A percentile compares a stretch with the other conserved stretches of the same genome.
Conservation (phyloP, 2,113 vertebrate genomes). For the Balaeniceps rex region DNA sequence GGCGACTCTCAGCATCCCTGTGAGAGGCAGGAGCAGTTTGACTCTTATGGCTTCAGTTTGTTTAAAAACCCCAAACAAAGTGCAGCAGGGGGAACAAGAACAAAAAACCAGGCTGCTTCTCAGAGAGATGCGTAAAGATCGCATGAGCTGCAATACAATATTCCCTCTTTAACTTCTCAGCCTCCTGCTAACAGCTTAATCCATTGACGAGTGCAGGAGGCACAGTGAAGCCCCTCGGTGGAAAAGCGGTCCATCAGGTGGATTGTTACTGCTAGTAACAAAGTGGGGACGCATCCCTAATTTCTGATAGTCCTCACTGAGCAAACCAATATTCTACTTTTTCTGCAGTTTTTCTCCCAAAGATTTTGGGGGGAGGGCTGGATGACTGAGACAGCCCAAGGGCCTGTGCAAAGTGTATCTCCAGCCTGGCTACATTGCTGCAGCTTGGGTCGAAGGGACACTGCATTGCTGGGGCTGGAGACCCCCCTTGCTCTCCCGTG, state of each 20-base stretch:
- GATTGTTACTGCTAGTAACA: not conserved
- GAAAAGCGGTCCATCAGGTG: not conserved
- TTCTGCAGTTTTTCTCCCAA: not conserved
- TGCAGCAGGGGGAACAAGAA: not conserved
- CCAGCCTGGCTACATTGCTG: not conserved
- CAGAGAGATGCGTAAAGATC: not conserved
- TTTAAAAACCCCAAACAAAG: not conserved
- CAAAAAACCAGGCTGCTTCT: not conserved
- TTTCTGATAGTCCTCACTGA: not conserved
- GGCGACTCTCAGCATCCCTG: not conserved
- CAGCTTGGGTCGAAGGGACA: not conserved
- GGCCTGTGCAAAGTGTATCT: not conserved
- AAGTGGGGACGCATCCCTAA: not conserved
- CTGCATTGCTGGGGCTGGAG: not conserved
- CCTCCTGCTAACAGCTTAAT: conserved; percentile 39
- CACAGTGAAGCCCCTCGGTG: not conserved
- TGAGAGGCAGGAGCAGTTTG: not conserved
- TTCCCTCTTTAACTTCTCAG: conserved; percentile 31
- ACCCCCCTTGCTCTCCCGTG: not conserved
- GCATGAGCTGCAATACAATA: conserved; percentile 21
- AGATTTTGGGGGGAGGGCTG: not conserved
- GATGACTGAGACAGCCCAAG: not conserved
- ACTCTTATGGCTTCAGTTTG: not conserved
- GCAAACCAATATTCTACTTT: not conserved
- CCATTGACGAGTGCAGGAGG: not conserved